These are phyloP conservation scores for Microtus pennsylvanicus DNA, from an alignment of 2,113 vertebrate species.

Conservation along the genomic window DNA sequence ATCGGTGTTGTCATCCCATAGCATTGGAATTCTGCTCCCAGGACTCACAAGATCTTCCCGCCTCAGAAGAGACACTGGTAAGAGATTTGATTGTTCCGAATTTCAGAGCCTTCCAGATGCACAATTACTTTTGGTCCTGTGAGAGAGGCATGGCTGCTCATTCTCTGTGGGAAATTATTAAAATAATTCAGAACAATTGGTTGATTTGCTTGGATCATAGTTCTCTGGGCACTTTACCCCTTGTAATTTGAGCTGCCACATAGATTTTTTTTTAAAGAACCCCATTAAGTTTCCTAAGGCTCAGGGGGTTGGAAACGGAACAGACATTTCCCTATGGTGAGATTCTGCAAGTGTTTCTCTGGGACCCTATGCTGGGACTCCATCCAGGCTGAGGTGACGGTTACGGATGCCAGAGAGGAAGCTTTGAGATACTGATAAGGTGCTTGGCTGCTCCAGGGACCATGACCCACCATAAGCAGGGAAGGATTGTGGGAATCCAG, in stretches of 20 bases:
- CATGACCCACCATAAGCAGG: not conserved
- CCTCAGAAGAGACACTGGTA: not conserved
- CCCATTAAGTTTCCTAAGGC: not conserved
- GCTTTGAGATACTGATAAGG: not conserved
- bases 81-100: not conserved
- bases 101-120: not conserved
- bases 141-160: not conserved
- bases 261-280: not conserved
- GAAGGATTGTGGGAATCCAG: not conserved
- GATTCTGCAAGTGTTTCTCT: not conserved
- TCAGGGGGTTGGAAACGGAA: not conserved
- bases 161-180: not conserved
- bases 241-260: not conserved
- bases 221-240: not conserved
- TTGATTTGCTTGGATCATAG: constrained; percentile 3
- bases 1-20: not conserved
- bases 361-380: not conserved
- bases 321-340: not conserved
- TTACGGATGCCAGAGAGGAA: not conserved
- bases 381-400: too few relatives aligned
- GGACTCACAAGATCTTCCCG: not conserved
- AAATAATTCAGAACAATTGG: not conserved
- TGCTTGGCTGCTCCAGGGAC: not conserved
- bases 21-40: not conserved
- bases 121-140: not conserved